Conservation (phyloP, 2,888 invertebrate genomes). For the Trissolcus brochymenae region DNA sequence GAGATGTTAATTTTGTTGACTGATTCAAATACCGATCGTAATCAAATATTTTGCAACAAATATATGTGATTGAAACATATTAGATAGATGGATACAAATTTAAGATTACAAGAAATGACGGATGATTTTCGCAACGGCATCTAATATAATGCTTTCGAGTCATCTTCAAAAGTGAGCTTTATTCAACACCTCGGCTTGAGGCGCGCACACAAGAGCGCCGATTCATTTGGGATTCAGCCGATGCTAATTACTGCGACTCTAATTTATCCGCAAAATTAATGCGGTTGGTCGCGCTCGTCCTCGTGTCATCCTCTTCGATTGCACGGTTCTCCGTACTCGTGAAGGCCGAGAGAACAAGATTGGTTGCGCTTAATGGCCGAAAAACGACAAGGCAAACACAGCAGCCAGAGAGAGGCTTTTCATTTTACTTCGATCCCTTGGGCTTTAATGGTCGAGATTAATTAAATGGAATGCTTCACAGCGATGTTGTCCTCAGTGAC, state of each 20-base stretch:
- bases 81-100: too few species aligned
- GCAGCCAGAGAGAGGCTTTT: slow-evolving; percentile 4
- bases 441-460: slow-evolving; percentile 7
- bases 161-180: slow-evolving; percentile 29
- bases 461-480: slow-evolving; percentile 23
- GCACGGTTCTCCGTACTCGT: slow-evolving; percentile 51
- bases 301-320: slow-evolving; percentile 52
- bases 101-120: too few species aligned
- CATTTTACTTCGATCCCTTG: slow-evolving; percentile 15
- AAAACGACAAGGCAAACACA: slow-evolving; percentile 1
- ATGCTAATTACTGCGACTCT: slow-evolving; percentile 49
- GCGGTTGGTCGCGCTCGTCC: slow-evolving; percentile 45
- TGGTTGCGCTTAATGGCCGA: slow-evolving; percentile 35
- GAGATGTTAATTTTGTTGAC: too few species aligned
- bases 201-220: slow-evolving; percentile 31
- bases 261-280: slow-evolving; percentile 49
- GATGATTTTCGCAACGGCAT: background rate
- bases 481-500: slow-evolving; percentile 18
- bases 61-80: too few species aligned
- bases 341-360: slow-evolving; percentile 51
- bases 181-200: slow-evolving; percentile 27
- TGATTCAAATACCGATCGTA: too few species aligned
- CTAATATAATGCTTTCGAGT: slow-evolving; percentile 19
- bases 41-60: too few species aligned
- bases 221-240: slow-evolving; percentile 46